Base-by-base conservation (phyloP, 2,797 vertebrate species). In the Enteromius viviparus region DNA sequence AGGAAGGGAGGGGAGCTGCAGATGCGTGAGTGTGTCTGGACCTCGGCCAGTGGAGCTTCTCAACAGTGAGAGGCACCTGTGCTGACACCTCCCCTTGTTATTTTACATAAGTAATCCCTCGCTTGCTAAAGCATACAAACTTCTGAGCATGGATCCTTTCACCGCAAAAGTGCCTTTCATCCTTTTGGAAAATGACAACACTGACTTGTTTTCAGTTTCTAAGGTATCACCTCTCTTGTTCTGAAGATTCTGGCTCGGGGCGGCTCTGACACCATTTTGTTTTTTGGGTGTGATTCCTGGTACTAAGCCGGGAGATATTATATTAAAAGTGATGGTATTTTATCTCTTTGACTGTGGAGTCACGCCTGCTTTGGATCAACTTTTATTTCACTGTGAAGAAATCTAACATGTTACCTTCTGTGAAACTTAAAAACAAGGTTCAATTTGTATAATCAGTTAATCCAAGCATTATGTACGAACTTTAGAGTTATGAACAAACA, bases 1-100 rank as follows among this genome's bases (percentile, higher is more conserved):
- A 90, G 91, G 91, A 90, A 88, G 88, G 89, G 87, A 88, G 85
- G 85, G 75, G 71, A 89, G 86, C 88, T 82, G 86, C 90, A 90
- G 91, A 92, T 93, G 92, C 89, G 85, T 94, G 94, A 95, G 93
- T 93, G 90, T 88, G 85, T 88, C 89, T 81, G 89, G 89, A 88
- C 81, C 86, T 85, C 58, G 32, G 72, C 89, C 84, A 89, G 86
- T 76, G 87, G 84, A 86, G 82, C 85, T 85, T 76, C 85, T 92
- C 87, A 80, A 78, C 83, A 81, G 89, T 88, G 89, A 89, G 83
- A 90, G 91, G 92, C 94, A 95, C 93, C 93, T 95, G 92, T 89
- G 88, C 58, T 80, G 85, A 84, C 88, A 82, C 85, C 86, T 85
- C 86, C 85, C 85, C 83, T 80, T 77, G 81, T 84, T 85, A 80